Evolutionary conservation across 1,140 invertebrate genomes (phyloP).

Genomic region (Caerostris darwini): DNA sequence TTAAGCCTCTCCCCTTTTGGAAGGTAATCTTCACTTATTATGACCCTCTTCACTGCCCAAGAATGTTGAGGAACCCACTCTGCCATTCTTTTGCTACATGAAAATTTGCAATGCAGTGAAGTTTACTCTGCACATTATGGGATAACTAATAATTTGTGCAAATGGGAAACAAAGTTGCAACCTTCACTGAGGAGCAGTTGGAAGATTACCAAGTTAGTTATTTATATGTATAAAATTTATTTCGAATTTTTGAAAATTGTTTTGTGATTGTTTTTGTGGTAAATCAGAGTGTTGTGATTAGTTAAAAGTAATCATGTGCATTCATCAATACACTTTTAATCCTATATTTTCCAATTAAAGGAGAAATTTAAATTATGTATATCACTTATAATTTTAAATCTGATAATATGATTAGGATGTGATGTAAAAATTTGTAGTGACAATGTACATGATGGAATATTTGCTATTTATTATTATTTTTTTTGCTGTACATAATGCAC

Average conservation of each 20-base stretch:
- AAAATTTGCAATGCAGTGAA: neutral
- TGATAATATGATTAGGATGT: no score
- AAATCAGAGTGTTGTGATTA: neutral
- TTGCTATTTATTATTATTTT: no score
- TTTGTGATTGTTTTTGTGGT: neutral
- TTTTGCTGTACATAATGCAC: no score
- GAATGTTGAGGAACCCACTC: neutral
- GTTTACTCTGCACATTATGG: neutral
- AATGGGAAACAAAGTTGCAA: constrained; percentile 95
- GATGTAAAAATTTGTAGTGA: no score
- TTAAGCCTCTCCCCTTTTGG: constrained; percentile 11
- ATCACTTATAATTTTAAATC: no score
- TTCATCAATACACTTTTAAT: neutral
- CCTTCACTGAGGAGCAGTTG: constrained; percentile 93
- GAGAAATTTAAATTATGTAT: no score
- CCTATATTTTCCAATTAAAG: neutral
- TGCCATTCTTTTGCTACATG: neutral
- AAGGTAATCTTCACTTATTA: constrained; percentile 16
- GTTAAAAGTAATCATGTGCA: neutral
- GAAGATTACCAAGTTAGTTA: constrained; percentile 91
- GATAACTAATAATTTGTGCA: neutral
- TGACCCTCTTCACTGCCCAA: neutral
- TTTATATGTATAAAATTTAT: neutral
- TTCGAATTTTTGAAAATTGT: no score
- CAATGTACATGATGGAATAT: no score